These are phyloP conservation scores for Tetraneura akinire DNA, from an alignment of 1,140 invertebrate genomes.

Conservation along the genomic window DNA sequence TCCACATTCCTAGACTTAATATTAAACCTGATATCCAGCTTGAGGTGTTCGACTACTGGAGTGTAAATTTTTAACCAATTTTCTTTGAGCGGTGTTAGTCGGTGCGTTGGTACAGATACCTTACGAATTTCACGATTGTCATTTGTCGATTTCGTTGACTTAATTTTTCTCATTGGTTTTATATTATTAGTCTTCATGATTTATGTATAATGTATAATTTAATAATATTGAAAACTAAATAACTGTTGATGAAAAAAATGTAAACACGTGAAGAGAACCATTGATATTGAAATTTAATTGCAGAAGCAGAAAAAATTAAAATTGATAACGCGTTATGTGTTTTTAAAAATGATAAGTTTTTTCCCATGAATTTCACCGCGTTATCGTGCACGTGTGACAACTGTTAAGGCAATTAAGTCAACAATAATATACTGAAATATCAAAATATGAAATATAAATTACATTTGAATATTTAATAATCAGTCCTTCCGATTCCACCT, in stretches of 20 bases:
- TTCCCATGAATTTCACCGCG: too few relatives aligned
- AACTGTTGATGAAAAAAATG: neutral
- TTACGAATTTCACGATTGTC: slow-evolving; percentile 61
- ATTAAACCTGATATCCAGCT: slow-evolving; percentile 94
- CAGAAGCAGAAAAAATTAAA: too few relatives aligned
- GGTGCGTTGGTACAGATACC: slow-evolving; percentile 71
- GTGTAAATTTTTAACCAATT: slow-evolving; percentile 98
- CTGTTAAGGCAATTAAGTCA: too few relatives aligned
- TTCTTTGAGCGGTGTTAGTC: slow-evolving; percentile 92
- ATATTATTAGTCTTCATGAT: neutral
- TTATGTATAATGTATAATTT: neutral
- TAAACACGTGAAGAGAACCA: too few relatives aligned
- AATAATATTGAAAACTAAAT: neutral
- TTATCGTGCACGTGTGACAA: too few relatives aligned
- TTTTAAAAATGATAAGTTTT: too few relatives aligned
- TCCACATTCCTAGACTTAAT: slow-evolving; percentile 88
- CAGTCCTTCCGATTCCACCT: too few relatives aligned
- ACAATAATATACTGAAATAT: too few relatives aligned
- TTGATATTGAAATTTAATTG: too few relatives aligned
- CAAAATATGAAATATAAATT: too few relatives aligned
- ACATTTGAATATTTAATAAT: too few relatives aligned
- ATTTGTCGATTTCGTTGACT: neutral
- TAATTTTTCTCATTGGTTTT: slow-evolving; percentile 10
- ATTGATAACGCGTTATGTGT: too few relatives aligned
- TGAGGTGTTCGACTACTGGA: slow-evolving; percentile 92